A percentile compares a stretch with the other conserved stretches of the same genome.
phyloP scores from a whole-genome alignment of 2,113 vertebrate genomes.

The Cardinalis cardinalis region DNA sequence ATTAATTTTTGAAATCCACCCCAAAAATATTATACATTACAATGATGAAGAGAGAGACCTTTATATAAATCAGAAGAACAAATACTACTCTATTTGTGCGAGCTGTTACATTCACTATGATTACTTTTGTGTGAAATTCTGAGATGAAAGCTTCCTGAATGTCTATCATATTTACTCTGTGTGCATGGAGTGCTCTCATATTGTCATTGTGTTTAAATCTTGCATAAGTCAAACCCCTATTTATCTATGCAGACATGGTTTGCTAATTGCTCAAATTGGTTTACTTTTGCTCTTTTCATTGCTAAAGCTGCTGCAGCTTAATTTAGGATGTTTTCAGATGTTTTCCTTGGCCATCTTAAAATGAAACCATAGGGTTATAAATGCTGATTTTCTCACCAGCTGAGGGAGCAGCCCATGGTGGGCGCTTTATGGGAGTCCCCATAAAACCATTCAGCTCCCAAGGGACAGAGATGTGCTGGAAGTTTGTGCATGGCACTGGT shows the following conservation, averaged over 20 bases:
- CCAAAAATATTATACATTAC: neutral
- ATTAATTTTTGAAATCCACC: neutral
- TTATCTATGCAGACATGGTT: neutral
- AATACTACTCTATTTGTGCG: neutral
- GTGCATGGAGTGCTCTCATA: neutral
- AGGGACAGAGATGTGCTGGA: neutral
- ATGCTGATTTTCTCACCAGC: neutral
- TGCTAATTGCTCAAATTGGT: neutral
- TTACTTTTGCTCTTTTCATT: neutral
- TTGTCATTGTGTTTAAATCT: neutral
- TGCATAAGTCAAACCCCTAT: neutral
- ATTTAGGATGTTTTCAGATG: neutral
- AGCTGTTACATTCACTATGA: neutral
- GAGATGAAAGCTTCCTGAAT: neutral
- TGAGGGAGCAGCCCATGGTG: neutral
- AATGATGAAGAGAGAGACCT: neutral
- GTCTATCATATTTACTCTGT: neutral
- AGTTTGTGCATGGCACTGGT: neutral
- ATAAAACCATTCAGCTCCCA: neutral
- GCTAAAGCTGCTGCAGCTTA: neutral
- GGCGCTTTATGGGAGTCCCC: neutral
- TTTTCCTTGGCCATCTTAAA: neutral
- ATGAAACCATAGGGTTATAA: neutral
- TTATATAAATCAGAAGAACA: neutral
- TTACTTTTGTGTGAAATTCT: neutral